Evolutionary conservation across 2,113 vertebrate genomes (phyloP), one percentile per base, ranked within the genome.

Genomic region (Stigmatopora argus): DNA sequence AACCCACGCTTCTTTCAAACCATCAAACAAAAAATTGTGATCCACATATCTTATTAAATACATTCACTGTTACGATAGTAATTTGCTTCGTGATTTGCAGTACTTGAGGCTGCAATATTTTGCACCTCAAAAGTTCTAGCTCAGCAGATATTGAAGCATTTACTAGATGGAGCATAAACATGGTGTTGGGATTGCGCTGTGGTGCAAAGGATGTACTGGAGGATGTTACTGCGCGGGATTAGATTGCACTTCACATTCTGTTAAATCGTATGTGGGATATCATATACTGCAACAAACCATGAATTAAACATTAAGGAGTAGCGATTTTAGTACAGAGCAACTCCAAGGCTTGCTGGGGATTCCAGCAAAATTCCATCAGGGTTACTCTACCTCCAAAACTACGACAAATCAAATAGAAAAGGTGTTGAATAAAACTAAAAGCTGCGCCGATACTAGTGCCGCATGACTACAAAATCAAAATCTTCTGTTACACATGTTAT

Each of bases 281-380:
- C n/a, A 65, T 45, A 19, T 35, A 46, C 11, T 59, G 44, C 26
- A 67, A 66, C 41, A 59, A 62, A 65, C 52, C 14, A 2, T 66
- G 81, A 71, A 81, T 83, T 85, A 78, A 75, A 82, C 75, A 73
- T 73, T 66, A 78, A 80, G 80, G 67, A 70, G 70, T 5, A 0
- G 4, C 9, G 49, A 74, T 75, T 84, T 83, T 81, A 84, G 45
- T 5, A 2, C 19, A 34, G 47, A 62, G 38, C 53, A 65, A 68
- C 47, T 70, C 2, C 0, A 23, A 44, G n/a, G 26, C 26, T 31
- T 31, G 1, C 26, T 31, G 26, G 26, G 1, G 3, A 31, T 31
- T 31, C 26, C 26, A 31, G 26, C 26, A 31, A 31, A 31, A 31
- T 31, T 31, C n/a, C n/a, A n/a, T n/a, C n/a, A n/a, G n/a, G n/a